A percentile compares a stretch with the other conserved stretches of the same genome.
These are phyloP conservation scores for Isotomurus palustris DNA, from an alignment of 2,888 invertebrate species.

Conservation along the genomic window DNA sequence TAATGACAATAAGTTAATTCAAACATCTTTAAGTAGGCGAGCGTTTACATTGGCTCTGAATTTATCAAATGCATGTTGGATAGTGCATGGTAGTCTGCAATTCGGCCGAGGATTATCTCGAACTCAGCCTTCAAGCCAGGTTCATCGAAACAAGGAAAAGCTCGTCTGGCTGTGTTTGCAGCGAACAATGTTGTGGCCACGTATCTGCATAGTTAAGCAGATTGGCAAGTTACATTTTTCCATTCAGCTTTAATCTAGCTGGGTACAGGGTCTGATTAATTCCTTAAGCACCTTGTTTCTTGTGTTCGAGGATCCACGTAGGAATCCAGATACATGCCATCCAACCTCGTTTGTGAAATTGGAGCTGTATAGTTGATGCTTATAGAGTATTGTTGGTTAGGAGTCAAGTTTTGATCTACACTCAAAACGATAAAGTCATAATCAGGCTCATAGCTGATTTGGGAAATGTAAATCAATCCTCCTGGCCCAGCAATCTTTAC, in stretches of 20 bases:
- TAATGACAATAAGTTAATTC: too few relatives aligned
- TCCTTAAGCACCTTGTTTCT: constrained; percentile 28
- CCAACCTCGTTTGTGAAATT: constrained; percentile 28
- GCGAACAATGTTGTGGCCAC: constrained; percentile 36
- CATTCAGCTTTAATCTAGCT: neutral
- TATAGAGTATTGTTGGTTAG: constrained; percentile 25
- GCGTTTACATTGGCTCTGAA: constrained; percentile 30
- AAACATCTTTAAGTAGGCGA: neutral
- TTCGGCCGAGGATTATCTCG: constrained; percentile 26
- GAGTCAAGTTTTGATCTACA: constrained; percentile 11
- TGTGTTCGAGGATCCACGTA: constrained; percentile 32
- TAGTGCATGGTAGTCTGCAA: constrained; percentile 27
- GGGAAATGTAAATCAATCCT: too few relatives aligned
- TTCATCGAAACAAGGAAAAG: constrained; percentile 57
- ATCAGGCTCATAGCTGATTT: constrained; percentile 9
- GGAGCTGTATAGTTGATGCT: constrained; percentile 28
- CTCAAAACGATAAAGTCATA: constrained; percentile 28
- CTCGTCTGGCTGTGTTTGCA: constrained; percentile 53
- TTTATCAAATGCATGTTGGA: constrained; percentile 29
- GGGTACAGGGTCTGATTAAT: too few relatives aligned
- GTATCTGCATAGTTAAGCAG: too few relatives aligned
- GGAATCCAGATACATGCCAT: constrained; percentile 38
- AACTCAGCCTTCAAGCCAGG: constrained; percentile 48
- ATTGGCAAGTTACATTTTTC: neutral
- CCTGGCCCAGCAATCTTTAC: too few relatives aligned